Percentiles rank a stretch among this genome's conserved stretches.
Conservation (phyloP, 2,888 invertebrate genomes). For the Acleris cristana region DNA sequence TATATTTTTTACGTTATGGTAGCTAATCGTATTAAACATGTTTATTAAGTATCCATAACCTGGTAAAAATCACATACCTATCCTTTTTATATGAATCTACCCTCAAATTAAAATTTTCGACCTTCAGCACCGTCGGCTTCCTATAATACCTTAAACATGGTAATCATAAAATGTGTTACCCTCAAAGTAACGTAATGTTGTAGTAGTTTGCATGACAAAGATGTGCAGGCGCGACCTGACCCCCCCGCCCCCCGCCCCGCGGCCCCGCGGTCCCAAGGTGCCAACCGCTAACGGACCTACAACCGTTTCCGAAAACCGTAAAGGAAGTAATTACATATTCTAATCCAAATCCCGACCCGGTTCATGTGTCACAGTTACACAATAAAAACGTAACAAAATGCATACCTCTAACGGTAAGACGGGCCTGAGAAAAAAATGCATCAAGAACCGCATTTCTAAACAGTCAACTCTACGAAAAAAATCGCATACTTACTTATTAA, state of each 20-base stretch:
- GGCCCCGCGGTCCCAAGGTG: conserved; percentile 57
- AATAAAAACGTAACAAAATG: conserved; percentile 67
- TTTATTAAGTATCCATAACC: no score
- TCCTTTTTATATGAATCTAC: no score
- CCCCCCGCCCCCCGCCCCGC: conserved; percentile 44
- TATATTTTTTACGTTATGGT: no score
- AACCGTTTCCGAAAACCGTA: conserved; percentile 80
- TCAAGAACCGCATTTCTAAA: conserved; percentile 71
- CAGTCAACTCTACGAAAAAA: conserved; percentile 63
- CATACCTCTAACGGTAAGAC: conserved; percentile 73
- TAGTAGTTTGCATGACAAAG: conserved; percentile 33
- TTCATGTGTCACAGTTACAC: conserved; percentile 79
- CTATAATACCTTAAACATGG: conserved; percentile 7
- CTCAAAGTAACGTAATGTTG: conserved; percentile 18
- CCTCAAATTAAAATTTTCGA: no score
- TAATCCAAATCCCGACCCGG: conserved; percentile 77
- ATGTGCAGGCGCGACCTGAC: conserved; percentile 39
- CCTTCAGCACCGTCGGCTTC: neutral
- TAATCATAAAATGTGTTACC: conserved; percentile 26
- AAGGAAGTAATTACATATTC: conserved; percentile 84
- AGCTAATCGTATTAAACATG: no score
- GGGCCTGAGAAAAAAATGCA: conserved; percentile 78
- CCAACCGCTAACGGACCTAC: conserved; percentile 63
- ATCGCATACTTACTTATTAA: conserved; percentile 74
- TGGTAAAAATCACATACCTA: no score